Evolutionary conservation across 2,113 vertebrate genomes (phyloP), one percentile per base, ranked within the genome.

Genomic region (Ammodytes marinus): DNA sequence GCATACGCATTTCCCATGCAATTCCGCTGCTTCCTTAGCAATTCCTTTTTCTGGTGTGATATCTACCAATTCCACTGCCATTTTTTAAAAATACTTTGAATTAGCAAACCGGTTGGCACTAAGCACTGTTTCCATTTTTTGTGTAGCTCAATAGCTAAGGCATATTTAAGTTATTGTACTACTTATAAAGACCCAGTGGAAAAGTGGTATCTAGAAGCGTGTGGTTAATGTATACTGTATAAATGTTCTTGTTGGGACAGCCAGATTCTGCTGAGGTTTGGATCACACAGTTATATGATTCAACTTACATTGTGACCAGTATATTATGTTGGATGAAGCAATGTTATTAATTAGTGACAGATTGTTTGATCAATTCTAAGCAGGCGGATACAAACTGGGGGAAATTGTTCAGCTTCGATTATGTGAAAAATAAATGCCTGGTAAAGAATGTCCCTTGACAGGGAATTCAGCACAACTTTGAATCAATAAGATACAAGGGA

Each of bases 321-420:
- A 80, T 60, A 43, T 47, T 35, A 10, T 71, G 78, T 42, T 71
- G 64, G 84, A 77, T 69, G 49, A 13, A 37, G 35, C 39, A 60
- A 72, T 55, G 73, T 78, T 80, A 70, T 73, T 86, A 85, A 83
- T 87, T 89, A 84, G 54, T 40, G 49, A 66, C 68, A 71, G 71
- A 83, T 84, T 87, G 79, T 76, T 83, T 74, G 64, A 88, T 89
- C 84, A 87, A 77, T 87, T 81, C 17, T 58, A n/a, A 54, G 67
- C 68, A 63, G 86, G 57, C 57, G 9, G 68, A 37, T 78, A 68
- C 76, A 85, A 91, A 83, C 65, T 54, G 53, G 27, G 71, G 69
- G 13, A 46, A 82, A 85, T 69, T 74, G 79, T 70, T 86, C 35
- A 46, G 39, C 68, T 88, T 86, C 82, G 65, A 81, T 87, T 79